Conservation (phyloP, 2,113 vertebrate genomes). For the Paedocypris sp. region DNA sequence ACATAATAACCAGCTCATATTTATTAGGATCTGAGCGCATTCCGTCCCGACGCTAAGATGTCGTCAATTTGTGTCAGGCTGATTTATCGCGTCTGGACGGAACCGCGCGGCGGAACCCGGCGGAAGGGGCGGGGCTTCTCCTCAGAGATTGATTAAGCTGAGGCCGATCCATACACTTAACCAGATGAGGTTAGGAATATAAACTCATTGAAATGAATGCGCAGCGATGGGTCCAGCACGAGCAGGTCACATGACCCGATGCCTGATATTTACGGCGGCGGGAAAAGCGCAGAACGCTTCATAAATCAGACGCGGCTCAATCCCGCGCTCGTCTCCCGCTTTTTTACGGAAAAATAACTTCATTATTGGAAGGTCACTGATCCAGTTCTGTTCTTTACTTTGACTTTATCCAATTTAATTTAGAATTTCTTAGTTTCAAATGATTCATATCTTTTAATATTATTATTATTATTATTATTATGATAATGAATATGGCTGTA, state of each 20-base stretch:
- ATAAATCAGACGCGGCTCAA: background rate
- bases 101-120: too few relatives aligned
- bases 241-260: background rate
- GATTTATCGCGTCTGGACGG: constrained; percentile 50
- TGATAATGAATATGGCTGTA: too few relatives aligned
- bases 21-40: constrained; percentile 41
- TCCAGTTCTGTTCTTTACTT: too few relatives aligned
- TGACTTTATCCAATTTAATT: too few relatives aligned
- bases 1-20: constrained; percentile 47
- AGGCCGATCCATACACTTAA: constrained; percentile 30
- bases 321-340: too few relatives aligned
- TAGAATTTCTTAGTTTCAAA: too few relatives aligned
- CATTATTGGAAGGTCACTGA: too few relatives aligned
- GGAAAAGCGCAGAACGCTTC: background rate
- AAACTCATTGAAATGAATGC: constrained; percentile 34
- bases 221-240: background rate
- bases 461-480: too few relatives aligned
- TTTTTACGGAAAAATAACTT: too few relatives aligned
- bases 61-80: constrained; percentile 43
- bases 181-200: constrained; percentile 26
- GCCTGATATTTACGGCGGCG: background rate
- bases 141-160: constrained; percentile 34
- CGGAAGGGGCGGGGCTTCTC: constrained; percentile 14
- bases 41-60: constrained; percentile 38
- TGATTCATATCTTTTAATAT: too few relatives aligned